A percentile compares a stretch with the other conserved stretches of the same genome.
Evolutionary conservation across 2,113 vertebrate species (phyloP).

Genomic region (Epinephelus cyanopodus): DNA sequence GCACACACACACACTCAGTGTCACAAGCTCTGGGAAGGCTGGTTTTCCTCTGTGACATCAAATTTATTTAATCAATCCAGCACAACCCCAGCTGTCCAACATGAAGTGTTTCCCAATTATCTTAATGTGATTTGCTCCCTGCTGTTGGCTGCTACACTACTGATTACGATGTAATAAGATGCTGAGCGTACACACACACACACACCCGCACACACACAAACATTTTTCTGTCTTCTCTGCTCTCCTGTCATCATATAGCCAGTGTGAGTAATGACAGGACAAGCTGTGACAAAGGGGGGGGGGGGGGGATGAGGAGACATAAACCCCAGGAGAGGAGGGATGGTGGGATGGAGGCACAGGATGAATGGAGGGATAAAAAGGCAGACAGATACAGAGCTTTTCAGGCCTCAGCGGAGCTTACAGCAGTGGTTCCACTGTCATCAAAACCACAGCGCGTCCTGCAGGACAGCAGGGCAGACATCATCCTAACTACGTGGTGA

Average conservation of each 20-base stretch:
- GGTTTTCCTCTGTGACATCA: conserved; percentile 68
- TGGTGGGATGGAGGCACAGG: conserved; percentile 58
- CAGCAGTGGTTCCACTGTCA: conserved; percentile 59
- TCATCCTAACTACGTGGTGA: conserved; percentile 71
- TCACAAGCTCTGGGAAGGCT: conserved; percentile 32
- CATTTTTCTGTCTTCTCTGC: conserved; percentile 30
- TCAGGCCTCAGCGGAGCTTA: conserved; percentile 46
- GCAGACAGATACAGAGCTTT: conserved; percentile 63
- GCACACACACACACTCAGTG: neutral
- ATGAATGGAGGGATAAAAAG: conserved; percentile 66
- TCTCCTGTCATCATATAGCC: conserved; percentile 58
- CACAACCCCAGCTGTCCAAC: conserved; percentile 76
- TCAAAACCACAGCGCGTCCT: conserved; percentile 58
- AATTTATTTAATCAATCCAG: conserved; percentile 78
- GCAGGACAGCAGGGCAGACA: conserved; percentile 54
- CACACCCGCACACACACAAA: conserved; percentile 4
- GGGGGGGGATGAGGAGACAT: conserved; percentile 30
- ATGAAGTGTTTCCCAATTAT: conserved; percentile 79
- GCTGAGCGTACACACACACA: conserved; percentile 34
- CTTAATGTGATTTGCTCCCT: conserved; percentile 80
- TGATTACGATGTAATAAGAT: conserved; percentile 75
- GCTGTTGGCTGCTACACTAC: conserved; percentile 65
- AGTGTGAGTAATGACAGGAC: conserved; percentile 69
- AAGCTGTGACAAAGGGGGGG: conserved; percentile 63
- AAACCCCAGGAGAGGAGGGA: conserved; percentile 59